phyloP scores from a whole-genome alignment of 1,140 invertebrate species.

The Lasioglossum baleicum region DNA sequence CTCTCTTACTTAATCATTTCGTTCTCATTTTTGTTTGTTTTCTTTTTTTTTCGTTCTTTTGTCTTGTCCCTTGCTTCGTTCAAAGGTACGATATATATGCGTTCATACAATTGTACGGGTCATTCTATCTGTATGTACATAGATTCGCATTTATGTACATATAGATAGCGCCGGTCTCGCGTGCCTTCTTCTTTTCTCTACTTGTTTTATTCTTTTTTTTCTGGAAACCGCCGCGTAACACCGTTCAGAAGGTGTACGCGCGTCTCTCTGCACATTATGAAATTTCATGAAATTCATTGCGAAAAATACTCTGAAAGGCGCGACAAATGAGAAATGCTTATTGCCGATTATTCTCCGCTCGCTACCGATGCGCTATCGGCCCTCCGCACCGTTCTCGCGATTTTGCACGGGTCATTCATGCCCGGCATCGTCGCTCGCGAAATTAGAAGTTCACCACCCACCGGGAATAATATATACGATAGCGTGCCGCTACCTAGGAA shows the following conservation, averaged over 20 bases:
- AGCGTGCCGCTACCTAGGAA: slow-evolving; percentile 67
- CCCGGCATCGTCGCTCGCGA: slow-evolving; percentile 17
- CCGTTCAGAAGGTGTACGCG: neutral
- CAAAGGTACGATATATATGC: slow-evolving; percentile 54
- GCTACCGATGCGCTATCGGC: slow-evolving; percentile 62
- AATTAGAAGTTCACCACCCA: slow-evolving; percentile 63
- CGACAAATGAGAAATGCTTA: slow-evolving; percentile 67
- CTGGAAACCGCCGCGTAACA: neutral
- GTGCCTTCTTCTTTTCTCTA: slow-evolving; percentile 22
- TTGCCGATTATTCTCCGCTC: slow-evolving; percentile 63
- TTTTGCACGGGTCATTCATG: slow-evolving; percentile 31
- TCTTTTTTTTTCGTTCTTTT: neutral
- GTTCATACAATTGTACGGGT: slow-evolving; percentile 66
- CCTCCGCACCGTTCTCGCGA: slow-evolving; percentile 36
- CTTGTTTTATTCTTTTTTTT: slow-evolving; percentile 42
- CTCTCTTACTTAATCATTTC: neutral
- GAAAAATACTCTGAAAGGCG: slow-evolving; percentile 73
- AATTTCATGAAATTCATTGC: slow-evolving; percentile 84
- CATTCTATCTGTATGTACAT: slow-evolving; percentile 60
- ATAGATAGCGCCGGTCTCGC: slow-evolving; percentile 54
- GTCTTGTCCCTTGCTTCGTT: neutral
- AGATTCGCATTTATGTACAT: slow-evolving; percentile 66
- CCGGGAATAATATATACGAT: slow-evolving; percentile 56
- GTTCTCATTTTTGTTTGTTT: slow-evolving; percentile 14
- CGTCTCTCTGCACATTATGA: slow-evolving; percentile 78